Evolutionary conservation across 2,113 vertebrate genomes (phyloP).

Genomic region (Urocynchramus pylzowi): DNA sequence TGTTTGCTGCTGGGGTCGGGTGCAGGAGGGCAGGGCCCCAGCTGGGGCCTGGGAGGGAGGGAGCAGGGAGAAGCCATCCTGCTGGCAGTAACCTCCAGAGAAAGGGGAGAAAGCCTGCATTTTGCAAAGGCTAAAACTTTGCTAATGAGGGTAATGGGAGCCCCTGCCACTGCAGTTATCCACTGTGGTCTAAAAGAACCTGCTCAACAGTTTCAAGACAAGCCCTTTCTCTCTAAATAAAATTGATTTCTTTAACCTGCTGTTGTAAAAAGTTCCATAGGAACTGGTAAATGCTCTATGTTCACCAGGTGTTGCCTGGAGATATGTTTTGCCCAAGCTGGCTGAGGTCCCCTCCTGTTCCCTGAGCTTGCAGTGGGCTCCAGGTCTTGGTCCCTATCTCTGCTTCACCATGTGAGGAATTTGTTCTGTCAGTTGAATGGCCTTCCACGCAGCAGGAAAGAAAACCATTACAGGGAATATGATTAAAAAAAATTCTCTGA

Average conservation of each 20-base stretch:
- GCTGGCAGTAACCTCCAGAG: background rate
- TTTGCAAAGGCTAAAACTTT: background rate
- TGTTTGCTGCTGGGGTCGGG: background rate
- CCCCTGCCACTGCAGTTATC: background rate
- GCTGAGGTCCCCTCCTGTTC: background rate
- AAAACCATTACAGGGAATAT: background rate
- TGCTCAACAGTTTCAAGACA: background rate
- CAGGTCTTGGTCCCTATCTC: background rate
- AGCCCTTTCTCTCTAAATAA: constrained; percentile 25
- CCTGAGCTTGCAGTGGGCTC: background rate
- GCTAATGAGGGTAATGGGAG: background rate
- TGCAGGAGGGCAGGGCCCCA: background rate
- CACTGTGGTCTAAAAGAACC: background rate
- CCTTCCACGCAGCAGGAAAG: background rate
- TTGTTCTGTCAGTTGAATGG: background rate
- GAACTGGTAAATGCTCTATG: background rate
- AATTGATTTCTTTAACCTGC: constrained; percentile 9
- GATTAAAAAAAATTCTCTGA: background rate
- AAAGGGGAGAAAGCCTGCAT: background rate
- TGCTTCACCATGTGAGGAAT: background rate
- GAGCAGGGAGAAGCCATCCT: background rate
- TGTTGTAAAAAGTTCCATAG: background rate
- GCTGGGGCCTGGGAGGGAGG: fast-evolving
- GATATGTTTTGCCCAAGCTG: background rate
- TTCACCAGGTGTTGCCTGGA: background rate